Conservation (phyloP, 2,797 vertebrate species). For the Danio kyathit region DNA sequence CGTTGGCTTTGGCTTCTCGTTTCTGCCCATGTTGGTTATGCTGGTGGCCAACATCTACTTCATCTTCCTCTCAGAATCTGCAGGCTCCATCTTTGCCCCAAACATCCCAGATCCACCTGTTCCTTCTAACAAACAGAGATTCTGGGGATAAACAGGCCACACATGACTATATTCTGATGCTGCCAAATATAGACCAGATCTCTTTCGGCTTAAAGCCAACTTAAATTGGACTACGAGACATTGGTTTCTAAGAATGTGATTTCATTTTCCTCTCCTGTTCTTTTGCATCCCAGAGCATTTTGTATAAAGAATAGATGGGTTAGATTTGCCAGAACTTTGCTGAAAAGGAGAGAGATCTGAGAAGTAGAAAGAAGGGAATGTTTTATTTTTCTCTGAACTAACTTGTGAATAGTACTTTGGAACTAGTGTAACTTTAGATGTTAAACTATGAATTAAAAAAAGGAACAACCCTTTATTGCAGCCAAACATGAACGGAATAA, state of each 20-base stretch:
- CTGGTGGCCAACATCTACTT: conserved; percentile 89
- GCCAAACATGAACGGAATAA: neutral
- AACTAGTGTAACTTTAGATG: neutral
- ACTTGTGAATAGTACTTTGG: conserved; percentile 14
- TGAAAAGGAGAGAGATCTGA: neutral
- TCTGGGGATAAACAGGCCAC: conserved; percentile 78
- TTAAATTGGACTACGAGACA: neutral
- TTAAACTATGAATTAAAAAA: conserved; percentile 1
- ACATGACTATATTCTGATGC: neutral
- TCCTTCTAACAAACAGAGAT: conserved; percentile 68
- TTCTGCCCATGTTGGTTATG: conserved; percentile 89
- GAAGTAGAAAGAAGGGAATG: neutral
- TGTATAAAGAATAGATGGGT: neutral
- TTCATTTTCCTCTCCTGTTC: neutral
- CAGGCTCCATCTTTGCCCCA: conserved; percentile 77
- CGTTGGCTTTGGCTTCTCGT: conserved; percentile 90
- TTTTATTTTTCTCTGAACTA: neutral
- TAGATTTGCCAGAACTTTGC: neutral
- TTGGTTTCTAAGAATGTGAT: conserved; percentile 23
- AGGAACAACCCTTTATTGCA: conserved; percentile 1
- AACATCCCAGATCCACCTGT: conserved; percentile 35
- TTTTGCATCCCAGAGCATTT: neutral
- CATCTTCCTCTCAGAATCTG: conserved; percentile 85
- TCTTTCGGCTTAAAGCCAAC: neutral
- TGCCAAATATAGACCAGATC: neutral